Percentiles rank a stretch among this genome's conserved stretches.
Evolutionary conservation across 2,797 vertebrate genomes (phyloP).

Genomic region (Trichosurus vulpecula): DNA sequence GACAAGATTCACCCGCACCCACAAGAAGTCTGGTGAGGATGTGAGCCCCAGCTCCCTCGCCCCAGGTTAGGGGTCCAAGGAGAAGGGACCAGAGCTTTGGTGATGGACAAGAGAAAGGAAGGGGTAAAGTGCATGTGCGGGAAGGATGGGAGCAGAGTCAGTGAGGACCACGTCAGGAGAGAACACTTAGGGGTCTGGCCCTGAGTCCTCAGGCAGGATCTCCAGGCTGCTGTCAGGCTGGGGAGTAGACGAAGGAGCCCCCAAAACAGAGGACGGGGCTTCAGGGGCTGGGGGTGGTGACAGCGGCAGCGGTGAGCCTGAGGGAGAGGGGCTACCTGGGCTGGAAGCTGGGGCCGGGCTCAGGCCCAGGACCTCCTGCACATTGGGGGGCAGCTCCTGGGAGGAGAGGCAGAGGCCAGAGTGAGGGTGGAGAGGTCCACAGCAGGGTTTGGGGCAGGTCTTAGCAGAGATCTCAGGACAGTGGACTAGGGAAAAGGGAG

Average conservation of each 20-base stretch:
- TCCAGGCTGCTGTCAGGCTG: constrained; percentile 84
- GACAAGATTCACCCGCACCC: no score
- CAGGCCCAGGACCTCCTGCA: constrained; percentile 91
- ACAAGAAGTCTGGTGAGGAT: not conserved
- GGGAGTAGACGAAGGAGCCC: constrained; percentile 16
- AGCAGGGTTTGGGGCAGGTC: no score
- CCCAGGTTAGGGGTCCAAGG: not conserved
- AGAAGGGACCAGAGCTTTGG: not conserved
- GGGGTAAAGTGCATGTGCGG: constrained; percentile 57
- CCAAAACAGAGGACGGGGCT: constrained; percentile 72
- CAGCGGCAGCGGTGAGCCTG: constrained; percentile 73
- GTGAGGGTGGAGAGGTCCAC: not conserved
- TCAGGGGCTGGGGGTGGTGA: constrained; percentile 74
- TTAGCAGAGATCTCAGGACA: no score
- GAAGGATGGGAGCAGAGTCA: not conserved
- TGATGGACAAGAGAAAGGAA: not conserved
- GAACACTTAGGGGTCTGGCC: constrained; percentile 25
- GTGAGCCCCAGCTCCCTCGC: not conserved
- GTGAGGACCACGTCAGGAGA: fast-evolving
- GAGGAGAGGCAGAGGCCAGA: not conserved
- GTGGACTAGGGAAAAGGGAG: not conserved
- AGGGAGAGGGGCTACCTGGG: constrained; percentile 75
- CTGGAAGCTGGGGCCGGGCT: constrained; percentile 70
- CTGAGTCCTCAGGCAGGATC: constrained; percentile 79
- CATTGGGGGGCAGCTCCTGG: constrained; percentile 91